Conservation (phyloP, 2,888 invertebrate genomes). For the Arctia plantaginis region DNA sequence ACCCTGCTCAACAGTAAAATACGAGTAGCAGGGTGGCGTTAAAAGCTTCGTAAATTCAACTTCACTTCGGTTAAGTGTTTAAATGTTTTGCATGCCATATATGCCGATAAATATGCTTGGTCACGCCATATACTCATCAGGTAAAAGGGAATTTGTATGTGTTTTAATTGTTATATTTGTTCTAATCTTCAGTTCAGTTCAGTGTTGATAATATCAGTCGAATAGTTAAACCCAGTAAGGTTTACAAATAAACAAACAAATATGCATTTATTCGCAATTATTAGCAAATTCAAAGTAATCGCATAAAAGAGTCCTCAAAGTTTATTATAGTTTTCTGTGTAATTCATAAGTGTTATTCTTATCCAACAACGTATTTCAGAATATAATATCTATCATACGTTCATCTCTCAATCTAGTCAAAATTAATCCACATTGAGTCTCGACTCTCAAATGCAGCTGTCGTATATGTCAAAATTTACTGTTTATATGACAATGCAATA, state of each 20-base stretch:
- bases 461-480: background rate
- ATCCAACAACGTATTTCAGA: too few species aligned
- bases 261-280: too few species aligned
- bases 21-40: constrained; percentile 18
- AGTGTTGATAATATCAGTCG: too few species aligned
- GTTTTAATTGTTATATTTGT: constrained; percentile 38
- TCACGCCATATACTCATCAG: constrained; percentile 50
- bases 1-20: constrained; percentile 35
- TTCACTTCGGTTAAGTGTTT: constrained; percentile 48
- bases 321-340: too few species aligned
- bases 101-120: constrained; percentile 37
- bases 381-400: too few species aligned
- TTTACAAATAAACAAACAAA: too few species aligned
- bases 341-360: too few species aligned
- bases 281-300: too few species aligned
- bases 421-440: background rate
- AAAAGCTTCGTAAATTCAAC: constrained; percentile 32
- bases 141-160: constrained; percentile 37
- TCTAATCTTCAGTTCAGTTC: constrained; percentile 24
- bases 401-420: background rate
- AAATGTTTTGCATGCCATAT: constrained; percentile 46
- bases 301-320: too few species aligned
- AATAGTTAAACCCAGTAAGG: too few species aligned
- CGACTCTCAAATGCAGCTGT: background rate
- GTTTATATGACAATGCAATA: background rate